A percentile compares a stretch with the other conserved stretches of the same genome.
phyloP scores from a whole-genome alignment of 2,113 vertebrate species.

The Chloebia gouldiae region DNA sequence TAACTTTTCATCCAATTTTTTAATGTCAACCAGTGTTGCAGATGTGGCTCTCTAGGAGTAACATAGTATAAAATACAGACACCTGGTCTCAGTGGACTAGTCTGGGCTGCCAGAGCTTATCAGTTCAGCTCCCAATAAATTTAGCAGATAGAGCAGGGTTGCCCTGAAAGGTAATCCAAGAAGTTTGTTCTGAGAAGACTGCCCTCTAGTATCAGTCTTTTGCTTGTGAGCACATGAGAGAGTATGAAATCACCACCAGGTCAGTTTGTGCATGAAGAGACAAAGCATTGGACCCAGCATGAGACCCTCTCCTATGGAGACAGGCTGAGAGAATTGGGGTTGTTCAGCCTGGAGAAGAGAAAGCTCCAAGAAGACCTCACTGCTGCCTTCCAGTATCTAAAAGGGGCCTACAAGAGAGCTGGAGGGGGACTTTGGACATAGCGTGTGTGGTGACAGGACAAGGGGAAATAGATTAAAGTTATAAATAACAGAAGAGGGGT shows the following conservation, averaged over 20 bases:
- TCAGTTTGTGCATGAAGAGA: neutral
- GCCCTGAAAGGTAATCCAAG: neutral
- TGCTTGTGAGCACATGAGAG: neutral
- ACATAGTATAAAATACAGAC: neutral
- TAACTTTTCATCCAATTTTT: neutral
- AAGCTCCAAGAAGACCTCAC: neutral
- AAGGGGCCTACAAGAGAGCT: neutral
- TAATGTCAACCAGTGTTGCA: neutral
- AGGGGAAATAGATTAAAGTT: neutral
- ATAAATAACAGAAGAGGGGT: accelerated
- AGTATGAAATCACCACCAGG: accelerated
- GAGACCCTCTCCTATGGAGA: neutral
- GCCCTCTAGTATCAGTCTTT: neutral
- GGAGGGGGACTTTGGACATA: neutral
- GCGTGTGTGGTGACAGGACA: too few species aligned
- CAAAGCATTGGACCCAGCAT: neutral
- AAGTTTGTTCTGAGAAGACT: neutral
- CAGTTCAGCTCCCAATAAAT: neutral
- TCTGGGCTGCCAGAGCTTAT: neutral
- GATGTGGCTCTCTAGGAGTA: neutral
- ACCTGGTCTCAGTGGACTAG: neutral
- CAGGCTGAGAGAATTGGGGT: neutral
- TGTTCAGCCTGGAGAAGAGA: neutral
- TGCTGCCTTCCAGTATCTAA: neutral
- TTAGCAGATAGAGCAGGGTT: neutral